Evolutionary conservation across 2,888 invertebrate species (phyloP).

Genomic region (Cenopis cana): DNA sequence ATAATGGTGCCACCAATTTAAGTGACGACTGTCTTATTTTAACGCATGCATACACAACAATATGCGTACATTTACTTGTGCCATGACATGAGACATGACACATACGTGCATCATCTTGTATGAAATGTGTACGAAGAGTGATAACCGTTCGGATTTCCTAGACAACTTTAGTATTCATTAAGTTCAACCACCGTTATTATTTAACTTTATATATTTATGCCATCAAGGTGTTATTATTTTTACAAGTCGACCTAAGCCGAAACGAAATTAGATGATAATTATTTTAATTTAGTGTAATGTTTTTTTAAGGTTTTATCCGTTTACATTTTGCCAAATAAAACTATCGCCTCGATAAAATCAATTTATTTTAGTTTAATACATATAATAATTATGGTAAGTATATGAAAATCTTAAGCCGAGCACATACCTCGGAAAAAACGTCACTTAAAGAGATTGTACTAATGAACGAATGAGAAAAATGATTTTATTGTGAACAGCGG

Average conservation of each 20-base stretch:
- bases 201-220: slow-evolving; percentile 1
- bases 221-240: neutral
- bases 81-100: too few species aligned
- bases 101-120: too few species aligned
- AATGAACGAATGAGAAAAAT: slow-evolving; percentile 44
- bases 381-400: slow-evolving; percentile 42
- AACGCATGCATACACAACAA: neutral
- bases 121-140: neutral
- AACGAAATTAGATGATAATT: neutral
- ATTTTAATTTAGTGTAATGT: too few species aligned
- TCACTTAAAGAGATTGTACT: slow-evolving; percentile 45
- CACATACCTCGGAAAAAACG: slow-evolving; percentile 34
- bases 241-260: neutral
- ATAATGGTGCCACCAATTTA: neutral
- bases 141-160: neutral
- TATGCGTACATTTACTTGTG: too few species aligned
- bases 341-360: slow-evolving; percentile 35
- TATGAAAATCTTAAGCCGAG: slow-evolving; percentile 43
- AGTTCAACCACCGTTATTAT: slow-evolving; percentile 18
- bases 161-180: slow-evolving; percentile 5
- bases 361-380: slow-evolving; percentile 42
- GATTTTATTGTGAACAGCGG: slow-evolving; percentile 14
- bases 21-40: neutral
- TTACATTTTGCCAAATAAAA: slow-evolving; percentile 37
- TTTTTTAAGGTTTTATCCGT: slow-evolving; percentile 7